phyloP scores from a whole-genome alignment of 2,113 vertebrate genomes.

The Sebastes fasciatus region DNA sequence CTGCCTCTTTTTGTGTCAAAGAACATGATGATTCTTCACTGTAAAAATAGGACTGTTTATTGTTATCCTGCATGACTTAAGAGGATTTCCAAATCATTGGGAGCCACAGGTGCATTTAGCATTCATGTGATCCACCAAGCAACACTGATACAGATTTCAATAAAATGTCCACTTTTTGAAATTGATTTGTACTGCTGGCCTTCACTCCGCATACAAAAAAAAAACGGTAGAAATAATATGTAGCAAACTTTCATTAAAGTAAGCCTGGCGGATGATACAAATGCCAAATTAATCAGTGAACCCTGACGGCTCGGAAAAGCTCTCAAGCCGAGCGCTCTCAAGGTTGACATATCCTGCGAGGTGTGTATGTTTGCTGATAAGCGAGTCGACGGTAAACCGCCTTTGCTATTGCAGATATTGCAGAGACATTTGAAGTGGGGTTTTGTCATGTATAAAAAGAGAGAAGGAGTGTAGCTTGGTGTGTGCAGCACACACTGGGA shows the following conservation, averaged over 20 bases:
- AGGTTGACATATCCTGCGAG: conserved; percentile 35
- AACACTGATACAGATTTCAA: conserved; percentile 40
- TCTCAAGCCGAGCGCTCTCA: conserved; percentile 45
- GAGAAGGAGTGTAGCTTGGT: background rate
- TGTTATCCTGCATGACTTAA: background rate
- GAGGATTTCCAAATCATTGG: conserved; percentile 30
- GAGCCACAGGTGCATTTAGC: conserved; percentile 17
- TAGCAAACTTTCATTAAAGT: conserved; percentile 47
- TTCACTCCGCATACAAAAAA: conserved; percentile 8
- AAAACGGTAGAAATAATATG: conserved; percentile 45
- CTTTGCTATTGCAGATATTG: conserved; percentile 34
- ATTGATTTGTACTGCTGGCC: conserved; percentile 32
- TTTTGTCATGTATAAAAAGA: conserved; percentile 15
- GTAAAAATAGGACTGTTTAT: conserved; percentile 13
- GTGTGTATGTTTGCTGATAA: conserved; percentile 61
- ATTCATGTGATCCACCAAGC: conserved; percentile 33
- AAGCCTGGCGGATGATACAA: conserved; percentile 26
- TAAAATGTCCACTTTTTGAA: conserved; percentile 45
- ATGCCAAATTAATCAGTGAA: conserved; percentile 59
- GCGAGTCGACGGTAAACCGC: conserved; percentile 19
- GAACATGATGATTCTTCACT: conserved; percentile 9
- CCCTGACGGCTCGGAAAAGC: conserved; percentile 23
- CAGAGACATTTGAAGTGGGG: conserved; percentile 20
- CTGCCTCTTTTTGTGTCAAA: background rate
- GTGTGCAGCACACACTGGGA: background rate